Percentiles rank a stretch among this genome's conserved stretches.
These are phyloP conservation scores for Scaptomyza montana DNA, from an alignment of 1,140 invertebrate genomes.

Conservation along the genomic window DNA sequence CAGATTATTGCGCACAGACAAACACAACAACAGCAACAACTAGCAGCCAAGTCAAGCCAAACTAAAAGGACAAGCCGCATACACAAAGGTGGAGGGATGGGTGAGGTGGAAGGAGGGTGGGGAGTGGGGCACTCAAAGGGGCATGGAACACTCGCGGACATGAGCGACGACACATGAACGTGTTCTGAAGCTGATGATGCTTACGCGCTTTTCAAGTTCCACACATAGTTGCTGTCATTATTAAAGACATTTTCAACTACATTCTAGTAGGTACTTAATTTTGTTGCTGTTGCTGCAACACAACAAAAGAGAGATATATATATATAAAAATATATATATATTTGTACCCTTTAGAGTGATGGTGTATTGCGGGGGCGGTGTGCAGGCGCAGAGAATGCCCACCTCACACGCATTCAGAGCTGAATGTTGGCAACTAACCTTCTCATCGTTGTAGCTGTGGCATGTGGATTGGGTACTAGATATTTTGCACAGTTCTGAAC, in stretches of 20 bases:
- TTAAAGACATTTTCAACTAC: slow-evolving; percentile 83
- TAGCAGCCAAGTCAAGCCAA: slow-evolving; percentile 14
- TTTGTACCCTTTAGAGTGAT: neutral
- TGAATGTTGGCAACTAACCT: neutral
- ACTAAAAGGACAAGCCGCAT: slow-evolving; percentile 15
- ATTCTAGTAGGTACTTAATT: slow-evolving; percentile 83
- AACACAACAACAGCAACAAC: slow-evolving; percentile 19
- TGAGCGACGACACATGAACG: slow-evolving; percentile 59
- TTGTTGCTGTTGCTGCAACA: slow-evolving; percentile 45
- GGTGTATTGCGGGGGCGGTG: slow-evolving; percentile 4
- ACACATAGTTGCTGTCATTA: slow-evolving; percentile 83
- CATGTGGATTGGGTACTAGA: neutral
- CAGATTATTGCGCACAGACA: slow-evolving; percentile 75
- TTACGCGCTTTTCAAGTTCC: slow-evolving; percentile 83
- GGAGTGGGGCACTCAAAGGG: neutral
- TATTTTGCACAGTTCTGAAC: neutral
- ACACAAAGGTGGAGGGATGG: neutral
- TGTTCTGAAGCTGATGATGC: slow-evolving; percentile 71
- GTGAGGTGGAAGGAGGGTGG: too few relatives aligned
- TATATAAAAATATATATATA: too few relatives aligned
- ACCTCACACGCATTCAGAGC: slow-evolving; percentile 41
- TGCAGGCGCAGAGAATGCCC: slow-evolving; percentile 30
- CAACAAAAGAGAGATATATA: slow-evolving; percentile 22
- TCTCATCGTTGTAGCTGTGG: neutral
- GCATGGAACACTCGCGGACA: slow-evolving; percentile 15